Conservation (phyloP, 2,888 invertebrate genomes). For the Griposia aprilina region DNA sequence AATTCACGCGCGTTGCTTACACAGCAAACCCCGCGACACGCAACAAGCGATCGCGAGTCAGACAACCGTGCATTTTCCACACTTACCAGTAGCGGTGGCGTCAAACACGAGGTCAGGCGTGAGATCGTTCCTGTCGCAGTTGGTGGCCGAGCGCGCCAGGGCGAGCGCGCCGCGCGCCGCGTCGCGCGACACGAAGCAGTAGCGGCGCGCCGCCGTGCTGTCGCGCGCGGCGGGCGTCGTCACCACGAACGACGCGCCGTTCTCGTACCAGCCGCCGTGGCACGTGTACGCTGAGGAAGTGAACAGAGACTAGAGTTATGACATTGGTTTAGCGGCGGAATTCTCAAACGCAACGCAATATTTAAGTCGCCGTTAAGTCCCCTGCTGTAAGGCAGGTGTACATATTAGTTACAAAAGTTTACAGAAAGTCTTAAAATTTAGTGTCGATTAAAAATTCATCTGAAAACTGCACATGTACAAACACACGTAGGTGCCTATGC, state of each 20-base stretch:
- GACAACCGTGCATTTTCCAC: background rate
- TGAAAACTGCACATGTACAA: background rate
- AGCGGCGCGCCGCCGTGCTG: slow-evolving; percentile 92
- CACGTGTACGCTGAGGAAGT: slow-evolving; percentile 94
- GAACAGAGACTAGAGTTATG: background rate
- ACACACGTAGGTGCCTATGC: background rate
- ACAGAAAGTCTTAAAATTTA: background rate
- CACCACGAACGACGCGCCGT: slow-evolving; percentile 96
- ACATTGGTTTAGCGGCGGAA: background rate
- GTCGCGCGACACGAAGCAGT: slow-evolving; percentile 95
- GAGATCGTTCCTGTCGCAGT: slow-evolving; percentile 90
- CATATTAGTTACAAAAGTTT: too few species aligned
- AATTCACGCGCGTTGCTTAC: background rate
- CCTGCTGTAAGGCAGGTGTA: background rate
- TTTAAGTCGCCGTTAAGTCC: background rate
- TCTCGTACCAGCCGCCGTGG: slow-evolving; percentile 97
- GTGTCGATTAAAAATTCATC: background rate
- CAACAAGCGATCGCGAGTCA: background rate
- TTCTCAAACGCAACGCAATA: background rate
- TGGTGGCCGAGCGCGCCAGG: slow-evolving; percentile 92
- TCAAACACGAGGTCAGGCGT: slow-evolving; percentile 92
- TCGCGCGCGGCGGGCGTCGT: slow-evolving; percentile 93
- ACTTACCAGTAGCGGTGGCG: slow-evolving; percentile 92
- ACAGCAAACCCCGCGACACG: background rate
- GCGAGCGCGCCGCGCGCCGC: slow-evolving; percentile 89